These are phyloP conservation scores for Aplocera efformata DNA, from an alignment of 2,888 invertebrate species.

Conservation along the genomic window DNA sequence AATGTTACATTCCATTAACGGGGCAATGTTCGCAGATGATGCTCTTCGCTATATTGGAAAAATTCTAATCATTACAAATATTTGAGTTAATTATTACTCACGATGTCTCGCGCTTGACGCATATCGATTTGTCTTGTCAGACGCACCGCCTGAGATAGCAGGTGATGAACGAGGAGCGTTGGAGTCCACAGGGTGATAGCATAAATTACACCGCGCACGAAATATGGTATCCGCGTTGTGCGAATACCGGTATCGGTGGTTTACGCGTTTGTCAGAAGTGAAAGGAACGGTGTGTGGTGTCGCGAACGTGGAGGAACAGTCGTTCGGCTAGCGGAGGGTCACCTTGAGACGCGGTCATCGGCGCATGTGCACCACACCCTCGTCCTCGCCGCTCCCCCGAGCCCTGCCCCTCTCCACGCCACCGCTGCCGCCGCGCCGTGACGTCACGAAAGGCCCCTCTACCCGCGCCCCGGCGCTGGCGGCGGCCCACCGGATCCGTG, in stretches of 20 bases:
- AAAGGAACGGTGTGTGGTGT: conserved; percentile 63
- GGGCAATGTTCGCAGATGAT: background rate
- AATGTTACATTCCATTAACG: background rate
- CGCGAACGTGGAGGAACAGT: conserved; percentile 50
- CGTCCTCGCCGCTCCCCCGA: conserved; percentile 46
- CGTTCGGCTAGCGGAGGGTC: conserved; percentile 62
- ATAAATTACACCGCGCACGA: conserved; percentile 62
- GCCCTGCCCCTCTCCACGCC: conserved; percentile 26
- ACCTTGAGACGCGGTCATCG: conserved; percentile 65
- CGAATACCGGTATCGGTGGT: conserved; percentile 58
- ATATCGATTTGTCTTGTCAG: conserved; percentile 78
- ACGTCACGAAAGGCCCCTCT: conserved; percentile 49
- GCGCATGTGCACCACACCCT: conserved; percentile 80
- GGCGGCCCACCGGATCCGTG: no score
- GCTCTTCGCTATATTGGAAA: conserved; percentile 30
- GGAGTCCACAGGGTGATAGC: conserved; percentile 75
- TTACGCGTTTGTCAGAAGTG: conserved; percentile 50
- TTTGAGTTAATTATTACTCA: conserved; percentile 60
- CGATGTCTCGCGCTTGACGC: conserved; percentile 75
- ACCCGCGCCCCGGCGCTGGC: conserved; percentile 23
- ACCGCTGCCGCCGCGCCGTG: conserved; percentile 36
- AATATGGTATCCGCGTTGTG: conserved; percentile 57
- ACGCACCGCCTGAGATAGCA: conserved; percentile 69
- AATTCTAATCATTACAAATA: conserved; percentile 45
- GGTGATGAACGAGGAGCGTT: conserved; percentile 75